Percentiles rank a stretch among this genome's conserved stretches.
These are phyloP conservation scores for Tineola bisselliella DNA, from an alignment of 2,888 invertebrate genomes.

Conservation along the genomic window DNA sequence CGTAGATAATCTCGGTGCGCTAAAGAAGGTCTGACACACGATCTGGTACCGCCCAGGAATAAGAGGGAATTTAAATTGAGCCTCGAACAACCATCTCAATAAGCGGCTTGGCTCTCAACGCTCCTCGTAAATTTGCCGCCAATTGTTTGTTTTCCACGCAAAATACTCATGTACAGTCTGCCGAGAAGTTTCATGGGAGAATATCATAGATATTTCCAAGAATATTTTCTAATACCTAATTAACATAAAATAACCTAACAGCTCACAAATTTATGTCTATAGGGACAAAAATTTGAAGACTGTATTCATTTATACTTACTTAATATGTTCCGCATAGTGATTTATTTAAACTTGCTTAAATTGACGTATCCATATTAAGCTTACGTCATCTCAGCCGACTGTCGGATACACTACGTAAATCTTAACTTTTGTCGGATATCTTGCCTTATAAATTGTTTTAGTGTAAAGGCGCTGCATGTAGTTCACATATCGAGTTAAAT, in stretches of 20 bases:
- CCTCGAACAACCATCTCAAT: slow-evolving; percentile 45
- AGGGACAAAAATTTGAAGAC: no score
- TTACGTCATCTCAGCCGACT: slow-evolving; percentile 21
- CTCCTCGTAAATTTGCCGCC: slow-evolving; percentile 48
- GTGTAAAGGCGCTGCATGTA: slow-evolving; percentile 35
- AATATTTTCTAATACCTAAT: background rate
- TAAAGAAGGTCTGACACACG: slow-evolving; percentile 23
- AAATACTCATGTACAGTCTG: slow-evolving; percentile 32
- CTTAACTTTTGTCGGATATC: slow-evolving; percentile 50
- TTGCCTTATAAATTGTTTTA: slow-evolving; percentile 49
- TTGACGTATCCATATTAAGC: slow-evolving; percentile 19
- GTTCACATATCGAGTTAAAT: slow-evolving; percentile 27
- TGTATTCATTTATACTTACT: no score
- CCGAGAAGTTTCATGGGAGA: slow-evolving; percentile 13
- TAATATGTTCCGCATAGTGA: no score
- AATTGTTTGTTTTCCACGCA: slow-evolving; percentile 54
- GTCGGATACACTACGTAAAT: slow-evolving; percentile 44
- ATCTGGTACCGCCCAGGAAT: slow-evolving; percentile 13
- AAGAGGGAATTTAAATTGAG: slow-evolving; percentile 40
- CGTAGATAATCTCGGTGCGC: slow-evolving; percentile 21
- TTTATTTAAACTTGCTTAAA: background rate
- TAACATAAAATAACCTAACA: no score
- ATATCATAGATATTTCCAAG: slow-evolving; percentile 22
- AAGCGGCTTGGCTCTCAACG: slow-evolving; percentile 55
- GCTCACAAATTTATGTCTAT: no score